These are phyloP conservation scores for Lepilemur ruficaudatus DNA, from an alignment of 2,797 vertebrate species.

Conservation along the genomic window DNA sequence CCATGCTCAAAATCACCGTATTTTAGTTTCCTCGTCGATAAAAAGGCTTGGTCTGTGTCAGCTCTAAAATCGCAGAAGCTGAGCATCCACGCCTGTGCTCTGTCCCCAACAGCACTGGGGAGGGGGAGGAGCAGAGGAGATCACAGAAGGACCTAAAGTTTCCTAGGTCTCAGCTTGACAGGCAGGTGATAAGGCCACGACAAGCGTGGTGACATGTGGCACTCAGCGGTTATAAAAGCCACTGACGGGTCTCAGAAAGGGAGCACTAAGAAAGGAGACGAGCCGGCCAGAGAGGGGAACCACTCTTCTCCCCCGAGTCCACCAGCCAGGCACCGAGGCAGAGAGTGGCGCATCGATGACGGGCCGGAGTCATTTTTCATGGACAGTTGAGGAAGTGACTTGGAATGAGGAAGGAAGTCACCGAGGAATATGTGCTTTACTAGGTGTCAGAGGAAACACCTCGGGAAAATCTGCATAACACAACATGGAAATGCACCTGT, in stretches of 20 bases:
- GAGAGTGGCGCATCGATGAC: fast-evolving
- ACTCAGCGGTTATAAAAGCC: background rate
- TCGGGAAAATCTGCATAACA: fast-evolving
- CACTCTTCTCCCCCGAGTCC: fast-evolving
- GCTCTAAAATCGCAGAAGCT: background rate
- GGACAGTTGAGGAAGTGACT: background rate
- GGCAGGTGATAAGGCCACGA: background rate
- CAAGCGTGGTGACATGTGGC: fast-evolving
- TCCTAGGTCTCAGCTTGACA: background rate
- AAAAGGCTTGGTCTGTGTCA: background rate
- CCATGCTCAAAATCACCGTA: background rate
- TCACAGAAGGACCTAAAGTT: background rate
- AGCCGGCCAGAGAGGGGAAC: fast-evolving
- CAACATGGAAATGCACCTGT: background rate
- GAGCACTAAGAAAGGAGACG: background rate
- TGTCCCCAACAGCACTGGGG: background rate
- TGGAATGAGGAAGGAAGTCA: background rate
- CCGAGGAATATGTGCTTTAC: fast-evolving
- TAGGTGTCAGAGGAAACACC: background rate
- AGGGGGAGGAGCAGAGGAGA: fast-evolving
- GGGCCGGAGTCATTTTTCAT: background rate
- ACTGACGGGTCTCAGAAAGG: background rate
- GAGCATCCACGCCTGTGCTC: fast-evolving
- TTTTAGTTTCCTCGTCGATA: background rate
- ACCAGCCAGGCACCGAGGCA: fast-evolving